Evolutionary conservation across 1,140 invertebrate genomes (phyloP), one percentile per base, ranked within the genome.

Genomic region (Matsumurasca onukii): DNA sequence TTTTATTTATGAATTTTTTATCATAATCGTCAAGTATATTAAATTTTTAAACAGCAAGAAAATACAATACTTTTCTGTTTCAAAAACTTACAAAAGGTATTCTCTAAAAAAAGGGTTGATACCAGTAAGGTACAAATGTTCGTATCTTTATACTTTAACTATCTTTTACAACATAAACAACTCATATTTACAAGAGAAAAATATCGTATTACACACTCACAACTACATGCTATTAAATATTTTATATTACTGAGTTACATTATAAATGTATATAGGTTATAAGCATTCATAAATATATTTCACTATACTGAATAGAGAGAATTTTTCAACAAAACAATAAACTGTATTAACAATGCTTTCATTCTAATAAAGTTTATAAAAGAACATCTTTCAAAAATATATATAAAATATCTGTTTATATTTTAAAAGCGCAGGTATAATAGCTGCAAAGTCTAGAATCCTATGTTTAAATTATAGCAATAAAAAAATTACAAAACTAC

Each of bases 21-120:
- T 59, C 55, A 59, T 27, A 59, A 59, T 59, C 55, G 34, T 59
- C 30, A 59, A 2, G 2, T 59, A 9, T 59, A 51, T 24, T 27
- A 22, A 27, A 27, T 27, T 59, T 59, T 59, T 3, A 59, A 59
- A 25, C 55, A 59, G 55, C 55, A 59, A 27, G 22, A 59, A 59
- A 59, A 59, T 59, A 59, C 55, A 27, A 24, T 59, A 59, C 55
- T 59, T 39, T 39, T 5, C 34, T 9, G 13, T 59, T 52, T 20
- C 5, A 52, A 52, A 24, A 24, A 59, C 55, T 59, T 59, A 59
- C 25, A 59, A 59, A 59, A 59, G 25, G 55, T 59, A 27, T 59
- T 27, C 55, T 59, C 55, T 52, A 59, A 22, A 59, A 59, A 25
- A 59, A 59, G 55, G 17, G 34, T 5, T 29, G 24, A 59, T 59